Conservation (phyloP, 2,888 invertebrate species). For the Orthosia cruda region DNA sequence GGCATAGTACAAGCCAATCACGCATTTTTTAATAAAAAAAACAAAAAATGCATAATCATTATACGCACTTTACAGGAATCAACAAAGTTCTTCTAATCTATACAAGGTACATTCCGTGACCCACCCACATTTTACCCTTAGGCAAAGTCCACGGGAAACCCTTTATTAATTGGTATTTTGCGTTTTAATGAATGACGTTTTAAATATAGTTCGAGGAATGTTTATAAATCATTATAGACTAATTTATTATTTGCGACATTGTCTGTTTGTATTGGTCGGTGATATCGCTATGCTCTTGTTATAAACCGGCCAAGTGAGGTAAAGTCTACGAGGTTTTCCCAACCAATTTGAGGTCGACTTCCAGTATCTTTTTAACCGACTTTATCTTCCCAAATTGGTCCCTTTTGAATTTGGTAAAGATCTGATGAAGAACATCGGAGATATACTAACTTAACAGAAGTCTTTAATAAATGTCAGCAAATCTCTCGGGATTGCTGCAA, state of each 20-base stretch:
- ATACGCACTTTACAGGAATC: conserved; percentile 14
- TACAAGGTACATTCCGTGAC: not conserved
- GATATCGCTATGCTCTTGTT: not conserved
- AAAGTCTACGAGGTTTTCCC: too few species aligned
- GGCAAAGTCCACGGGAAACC: conserved; percentile 37
- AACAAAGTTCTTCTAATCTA: not conserved
- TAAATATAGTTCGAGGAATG: conserved; percentile 24
- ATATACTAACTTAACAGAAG: too few species aligned
- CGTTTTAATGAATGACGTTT: conserved; percentile 30
- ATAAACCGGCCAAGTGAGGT: not conserved
- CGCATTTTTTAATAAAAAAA: not conserved
- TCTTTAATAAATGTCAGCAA: too few species aligned
- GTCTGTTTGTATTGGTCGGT: not conserved
- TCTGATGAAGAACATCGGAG: too few species aligned
- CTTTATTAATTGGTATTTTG: conserved; percentile 17
- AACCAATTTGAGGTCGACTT: too few species aligned
- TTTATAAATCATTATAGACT: conserved; percentile 11
- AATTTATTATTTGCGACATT: not conserved
- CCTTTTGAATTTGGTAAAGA: too few species aligned
- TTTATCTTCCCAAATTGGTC: too few species aligned
- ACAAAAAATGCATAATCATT: conserved; percentile 23
- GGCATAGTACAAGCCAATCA: too few species aligned
- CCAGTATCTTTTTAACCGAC: too few species aligned
- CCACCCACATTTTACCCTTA: conserved; percentile 42
- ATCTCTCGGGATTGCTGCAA: too few species aligned